A percentile compares a stretch with the other conserved stretches of the same genome.
These are phyloP conservation scores for Phrynocephalus guinanensis DNA, from an alignment of 2,797 vertebrate genomes.

Conservation along the genomic window DNA sequence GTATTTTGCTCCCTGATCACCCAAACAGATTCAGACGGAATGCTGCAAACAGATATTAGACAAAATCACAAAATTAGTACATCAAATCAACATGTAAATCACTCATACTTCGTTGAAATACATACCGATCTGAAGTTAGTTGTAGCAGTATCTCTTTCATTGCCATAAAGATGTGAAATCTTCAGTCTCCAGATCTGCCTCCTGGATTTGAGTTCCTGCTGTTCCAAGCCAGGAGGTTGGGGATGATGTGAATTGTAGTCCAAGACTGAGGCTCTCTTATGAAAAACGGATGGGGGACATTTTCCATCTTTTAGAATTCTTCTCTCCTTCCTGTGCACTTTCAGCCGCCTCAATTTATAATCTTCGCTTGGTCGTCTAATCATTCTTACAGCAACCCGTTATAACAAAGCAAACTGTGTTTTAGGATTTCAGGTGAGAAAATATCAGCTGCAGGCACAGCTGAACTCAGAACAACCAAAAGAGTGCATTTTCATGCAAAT, in stretches of 20 bases:
- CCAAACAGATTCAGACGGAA: no score
- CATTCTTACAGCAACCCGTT: conserved; percentile 24
- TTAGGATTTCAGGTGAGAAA: conserved; percentile 53
- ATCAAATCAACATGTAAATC: not conserved
- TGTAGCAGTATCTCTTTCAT: not conserved
- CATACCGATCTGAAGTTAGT: not conserved
- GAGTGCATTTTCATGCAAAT: conserved; percentile 42
- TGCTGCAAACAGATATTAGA: not conserved
- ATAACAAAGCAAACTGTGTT: conserved; percentile 43
- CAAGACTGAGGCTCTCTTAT: not conserved
- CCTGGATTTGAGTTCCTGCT: not conserved
- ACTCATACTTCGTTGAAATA: not conserved
- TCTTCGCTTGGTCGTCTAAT: conserved; percentile 17
- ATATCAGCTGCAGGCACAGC: conserved; percentile 37
- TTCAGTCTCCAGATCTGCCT: no score
- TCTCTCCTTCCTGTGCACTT: not conserved
- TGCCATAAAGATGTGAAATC: no score
- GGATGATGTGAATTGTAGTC: not conserved
- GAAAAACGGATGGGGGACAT: not conserved
- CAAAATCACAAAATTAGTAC: not conserved
- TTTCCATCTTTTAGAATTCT: not conserved
- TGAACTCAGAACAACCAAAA: conserved; percentile 39
- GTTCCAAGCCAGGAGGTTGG: not conserved
- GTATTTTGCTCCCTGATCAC: no score
- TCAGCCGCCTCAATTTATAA: conserved; percentile 25